Evolutionary conservation across 2,797 vertebrate genomes (phyloP).

Genomic region (Echeneis naucrates): DNA sequence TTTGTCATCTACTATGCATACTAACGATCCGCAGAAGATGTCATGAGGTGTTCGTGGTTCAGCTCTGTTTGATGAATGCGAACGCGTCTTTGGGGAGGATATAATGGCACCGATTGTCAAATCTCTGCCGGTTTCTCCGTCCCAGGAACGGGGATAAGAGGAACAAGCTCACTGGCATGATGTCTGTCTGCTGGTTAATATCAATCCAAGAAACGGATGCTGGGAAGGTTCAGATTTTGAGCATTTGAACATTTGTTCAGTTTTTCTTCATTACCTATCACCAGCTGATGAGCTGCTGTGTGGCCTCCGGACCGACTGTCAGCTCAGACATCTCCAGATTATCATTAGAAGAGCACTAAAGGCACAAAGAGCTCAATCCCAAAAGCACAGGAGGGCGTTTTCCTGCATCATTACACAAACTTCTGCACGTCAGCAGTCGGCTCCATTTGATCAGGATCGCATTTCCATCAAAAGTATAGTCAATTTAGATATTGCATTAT

Average conservation of each 20-base stretch:
- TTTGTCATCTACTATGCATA: background rate
- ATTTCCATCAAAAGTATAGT: conserved; percentile 32
- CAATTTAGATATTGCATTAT: conserved; percentile 27
- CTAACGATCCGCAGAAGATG: background rate
- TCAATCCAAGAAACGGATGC: background rate
- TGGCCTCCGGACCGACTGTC: too few species aligned
- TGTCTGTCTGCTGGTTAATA: background rate
- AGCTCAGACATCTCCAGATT: conserved; percentile 13
- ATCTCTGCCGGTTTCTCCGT: background rate
- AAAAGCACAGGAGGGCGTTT: background rate
- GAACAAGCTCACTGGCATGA: background rate
- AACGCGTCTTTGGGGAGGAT: background rate
- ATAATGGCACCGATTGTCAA: background rate
- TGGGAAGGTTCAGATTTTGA: background rate
- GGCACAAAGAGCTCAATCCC: conserved; percentile 2
- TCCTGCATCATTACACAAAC: background rate
- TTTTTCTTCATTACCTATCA: background rate
- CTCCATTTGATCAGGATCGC: conserved; percentile 38
- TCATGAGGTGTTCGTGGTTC: background rate
- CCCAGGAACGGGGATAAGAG: background rate
- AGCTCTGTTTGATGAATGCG: background rate
- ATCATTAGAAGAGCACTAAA: conserved; percentile 3
- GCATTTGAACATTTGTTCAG: background rate
- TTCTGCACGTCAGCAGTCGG: conserved; percentile 5
- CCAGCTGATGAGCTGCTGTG: conserved; percentile 6